Evolutionary conservation across 1,140 invertebrate species (phyloP), one percentile per base, ranked within the genome.

Genomic region (Hestina assimilis): DNA sequence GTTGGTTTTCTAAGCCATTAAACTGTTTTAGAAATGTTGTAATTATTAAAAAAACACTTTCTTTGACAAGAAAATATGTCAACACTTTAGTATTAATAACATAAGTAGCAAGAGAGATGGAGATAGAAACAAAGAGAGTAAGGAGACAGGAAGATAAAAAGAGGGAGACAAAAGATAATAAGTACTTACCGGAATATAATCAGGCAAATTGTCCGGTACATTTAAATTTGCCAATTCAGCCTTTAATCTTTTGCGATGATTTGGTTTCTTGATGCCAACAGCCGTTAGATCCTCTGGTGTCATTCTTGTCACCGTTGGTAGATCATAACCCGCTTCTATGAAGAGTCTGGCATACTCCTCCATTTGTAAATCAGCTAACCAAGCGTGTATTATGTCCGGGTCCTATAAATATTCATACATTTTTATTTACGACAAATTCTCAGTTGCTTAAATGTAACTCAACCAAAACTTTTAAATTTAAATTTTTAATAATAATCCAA

Each of bases 291-390:
- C 97, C 89, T 99, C 98, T 0, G 98, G 98, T 12, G 98, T 99
- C 97, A 99, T 99, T 56, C 97, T 91, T 17, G 96, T 96, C 70
- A 99, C 98, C 0, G 98, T 99, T 14, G 96, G 94, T 90, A 99
- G 93, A 90, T 99, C 98, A 83, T 99, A 99, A 24, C 98, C 98
- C 29, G 98, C 97, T 14, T 95, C 93, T 40, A 97, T 92, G 87
- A 99, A 99, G 15, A 98, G 91, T 24, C 95, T 92, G 63, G 96
- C 96, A 89, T 99, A 99, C 80, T 99, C 96, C 81, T 98, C 97
- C 89, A 98, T 97, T 75, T 97, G 96, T 28, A 99, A 91, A 75
- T 98, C 97, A 28, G 95, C 93, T 66, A 99, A 89, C 97, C 98
- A 99, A 52, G 95, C 94, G 69, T 96, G 94, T 59, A 99, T 93